Evolutionary conservation across 2,888 invertebrate species (phyloP).

Genomic region (Melikaiella ostensackeni): DNA sequence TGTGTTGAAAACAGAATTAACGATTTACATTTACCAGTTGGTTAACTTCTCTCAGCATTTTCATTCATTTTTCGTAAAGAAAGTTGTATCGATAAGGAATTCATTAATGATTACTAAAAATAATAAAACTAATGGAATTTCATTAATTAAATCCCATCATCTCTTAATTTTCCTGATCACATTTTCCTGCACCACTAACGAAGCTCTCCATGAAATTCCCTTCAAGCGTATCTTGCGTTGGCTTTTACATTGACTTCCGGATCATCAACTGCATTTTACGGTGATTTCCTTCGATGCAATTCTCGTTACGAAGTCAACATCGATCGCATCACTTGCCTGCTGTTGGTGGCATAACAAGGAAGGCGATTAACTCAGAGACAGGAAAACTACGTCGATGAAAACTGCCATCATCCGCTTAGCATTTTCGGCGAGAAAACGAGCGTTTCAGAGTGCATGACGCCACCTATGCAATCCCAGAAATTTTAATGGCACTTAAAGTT

Average conservation of each 20-base stretch:
- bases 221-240: slow-evolving; percentile 8
- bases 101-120: too few species aligned
- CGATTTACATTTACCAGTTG: too few species aligned
- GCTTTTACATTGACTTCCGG: slow-evolving; percentile 12
- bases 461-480: background rate
- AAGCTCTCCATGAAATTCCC: background rate
- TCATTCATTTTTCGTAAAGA: too few species aligned
- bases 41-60: too few species aligned
- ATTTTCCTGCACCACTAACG: background rate
- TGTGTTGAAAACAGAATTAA: too few species aligned
- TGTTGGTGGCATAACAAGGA: slow-evolving; percentile 15
- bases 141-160: too few species aligned
- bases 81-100: too few species aligned
- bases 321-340: slow-evolving; percentile 31
- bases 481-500: background rate
- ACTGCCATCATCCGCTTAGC: slow-evolving; percentile 9
- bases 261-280: slow-evolving; percentile 25
- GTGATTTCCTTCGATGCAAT: slow-evolving; percentile 12
- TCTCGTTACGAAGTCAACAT: slow-evolving; percentile 32
- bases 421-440: background rate
- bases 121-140: too few species aligned
- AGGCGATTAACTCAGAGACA: slow-evolving; percentile 12
- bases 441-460: background rate
- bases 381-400: slow-evolving; percentile 24
- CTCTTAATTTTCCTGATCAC: too few species aligned